Percentiles rank a stretch among this genome's conserved stretches.
Evolutionary conservation across 2,113 vertebrate species (phyloP).

Genomic region (Atrichornis clamosus): DNA sequence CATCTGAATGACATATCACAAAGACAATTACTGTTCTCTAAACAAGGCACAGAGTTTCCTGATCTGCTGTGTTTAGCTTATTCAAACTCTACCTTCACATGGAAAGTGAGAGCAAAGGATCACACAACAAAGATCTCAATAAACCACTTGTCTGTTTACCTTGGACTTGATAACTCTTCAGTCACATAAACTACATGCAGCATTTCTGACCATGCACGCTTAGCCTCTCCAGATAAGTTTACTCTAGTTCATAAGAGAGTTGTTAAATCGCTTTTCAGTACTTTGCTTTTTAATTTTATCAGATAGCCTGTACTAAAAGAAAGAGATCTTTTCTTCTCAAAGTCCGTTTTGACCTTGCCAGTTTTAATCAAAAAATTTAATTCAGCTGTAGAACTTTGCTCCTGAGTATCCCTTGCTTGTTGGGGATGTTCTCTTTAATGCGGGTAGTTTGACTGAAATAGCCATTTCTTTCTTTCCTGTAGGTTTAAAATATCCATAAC

Average conservation of each 20-base stretch:
- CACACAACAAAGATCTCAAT: not conserved
- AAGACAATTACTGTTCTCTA: not conserved
- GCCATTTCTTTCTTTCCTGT: not conserved
- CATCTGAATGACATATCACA: not conserved
- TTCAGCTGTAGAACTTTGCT: not conserved
- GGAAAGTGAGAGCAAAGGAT: not conserved
- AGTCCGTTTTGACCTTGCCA: not conserved
- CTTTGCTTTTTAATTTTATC: not conserved
- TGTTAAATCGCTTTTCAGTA: not conserved
- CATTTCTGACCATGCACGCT: not conserved
- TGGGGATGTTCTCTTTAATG: not conserved
- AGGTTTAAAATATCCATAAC: not conserved
- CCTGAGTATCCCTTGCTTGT: not conserved
- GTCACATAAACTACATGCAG: not conserved
- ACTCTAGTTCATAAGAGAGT: not conserved
- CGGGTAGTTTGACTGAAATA: not conserved
- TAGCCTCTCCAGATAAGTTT: not conserved
- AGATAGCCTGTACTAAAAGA: not conserved
- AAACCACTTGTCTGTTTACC: not conserved
- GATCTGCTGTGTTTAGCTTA: not conserved
- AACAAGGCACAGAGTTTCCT: not conserved
- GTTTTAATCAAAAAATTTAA: not conserved
- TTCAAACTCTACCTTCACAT: not conserved
- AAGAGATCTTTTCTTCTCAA: not conserved
- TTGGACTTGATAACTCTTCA: not conserved